These are phyloP conservation scores for Lycocorax pyrrhopterus DNA, from an alignment of 2,113 vertebrate species.

Conservation along the genomic window DNA sequence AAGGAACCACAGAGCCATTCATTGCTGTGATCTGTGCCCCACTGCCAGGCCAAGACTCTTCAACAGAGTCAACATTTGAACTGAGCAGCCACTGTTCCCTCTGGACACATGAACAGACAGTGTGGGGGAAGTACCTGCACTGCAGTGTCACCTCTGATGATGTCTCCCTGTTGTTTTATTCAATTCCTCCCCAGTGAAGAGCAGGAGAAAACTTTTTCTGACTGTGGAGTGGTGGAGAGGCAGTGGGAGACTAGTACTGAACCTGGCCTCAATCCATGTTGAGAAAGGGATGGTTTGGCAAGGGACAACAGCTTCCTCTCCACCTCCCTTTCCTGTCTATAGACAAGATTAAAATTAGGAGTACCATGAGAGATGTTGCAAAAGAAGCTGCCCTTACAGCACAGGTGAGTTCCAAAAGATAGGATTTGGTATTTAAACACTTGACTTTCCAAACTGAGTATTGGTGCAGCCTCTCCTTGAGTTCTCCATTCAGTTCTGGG, in stretches of 20 bases:
- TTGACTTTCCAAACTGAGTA: not conserved
- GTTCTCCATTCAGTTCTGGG: not conserved
- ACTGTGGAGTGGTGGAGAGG: not conserved
- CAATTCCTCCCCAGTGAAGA: not conserved
- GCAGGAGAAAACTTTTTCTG: not conserved
- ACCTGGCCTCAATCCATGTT: not conserved
- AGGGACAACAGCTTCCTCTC: not conserved
- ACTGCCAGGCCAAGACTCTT: not conserved
- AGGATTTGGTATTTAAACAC: fast-evolving
- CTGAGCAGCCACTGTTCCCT: not conserved
- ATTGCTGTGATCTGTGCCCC: not conserved
- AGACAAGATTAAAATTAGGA: not conserved
- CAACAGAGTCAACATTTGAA: fast-evolving
- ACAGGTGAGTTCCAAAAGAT: not conserved
- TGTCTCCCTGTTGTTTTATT: not conserved
- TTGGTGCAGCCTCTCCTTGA: not conserved
- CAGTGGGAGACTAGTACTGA: no score
- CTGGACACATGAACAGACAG: not conserved
- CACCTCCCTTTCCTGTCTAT: not conserved
- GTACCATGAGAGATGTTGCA: not conserved
- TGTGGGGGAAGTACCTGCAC: not conserved
- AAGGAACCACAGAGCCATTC: not conserved
- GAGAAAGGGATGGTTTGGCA: not conserved
- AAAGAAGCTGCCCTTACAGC: not conserved
- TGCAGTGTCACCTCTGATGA: not conserved